Base-by-base conservation (phyloP, 2,888 invertebrate species). In the Oscheius myriophilus region DNA sequence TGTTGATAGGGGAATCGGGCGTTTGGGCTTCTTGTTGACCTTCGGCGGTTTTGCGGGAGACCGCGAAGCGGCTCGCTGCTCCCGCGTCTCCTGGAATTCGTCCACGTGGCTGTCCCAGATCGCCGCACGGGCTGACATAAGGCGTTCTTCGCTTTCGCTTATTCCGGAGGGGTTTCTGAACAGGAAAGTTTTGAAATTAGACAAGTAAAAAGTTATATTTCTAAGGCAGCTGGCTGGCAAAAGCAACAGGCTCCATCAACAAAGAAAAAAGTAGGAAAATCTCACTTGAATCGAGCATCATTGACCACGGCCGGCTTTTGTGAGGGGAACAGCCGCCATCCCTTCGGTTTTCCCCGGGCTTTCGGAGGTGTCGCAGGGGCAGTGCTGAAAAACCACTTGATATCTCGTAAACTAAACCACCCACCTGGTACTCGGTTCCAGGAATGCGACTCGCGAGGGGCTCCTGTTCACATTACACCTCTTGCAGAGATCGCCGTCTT, bases 21-120 rank as follows among this genome's bases (percentile, higher is more conserved):
- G 33, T 33, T 33, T 33, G 4, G 3, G 33, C 33, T 33, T 33
- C 33, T 33, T 33, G n/a, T n/a, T 43, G 46, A 7, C 46, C 46
- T 46, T 21, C 46, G 46, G 33, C 3, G 33, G 4, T 9, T 33
- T 33, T 9, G 33, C 9, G 33, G 9, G 9, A 9, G 33, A 33
- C 9, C 33, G 33, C 33, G 33, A 33, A 33, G 33, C 3, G 33
- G 33, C 3, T 33, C 33, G 33, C 9, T 33, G 33, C 4, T 3
- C 33, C 33, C 33, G 3, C 33, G n/a, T 26, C 41, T 49, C 39
- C 14, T 39, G 9, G 49, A 39, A 58, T 46, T 61, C 61, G 6
- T 66, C 66, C 12, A 58, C 53, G n/a, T 57, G 39, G 33, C 14
- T 33, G 25, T 66, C 58, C 66, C 66, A 66, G 16, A 66, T 51